Evolutionary conservation across 2,797 vertebrate species (phyloP).

Genomic region (Epinephelus awoara): DNA sequence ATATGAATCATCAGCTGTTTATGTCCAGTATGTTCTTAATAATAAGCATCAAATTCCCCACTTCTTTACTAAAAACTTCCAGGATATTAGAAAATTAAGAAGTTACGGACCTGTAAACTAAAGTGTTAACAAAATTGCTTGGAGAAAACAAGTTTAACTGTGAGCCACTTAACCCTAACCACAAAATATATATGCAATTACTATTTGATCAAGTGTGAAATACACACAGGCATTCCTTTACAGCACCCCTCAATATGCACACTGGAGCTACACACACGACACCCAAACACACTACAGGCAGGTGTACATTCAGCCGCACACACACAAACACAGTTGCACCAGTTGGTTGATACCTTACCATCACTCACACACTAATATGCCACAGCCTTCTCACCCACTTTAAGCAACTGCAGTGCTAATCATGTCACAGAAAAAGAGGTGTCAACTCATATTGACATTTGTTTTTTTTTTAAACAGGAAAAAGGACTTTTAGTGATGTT

Average conservation of each 20-base stretch:
- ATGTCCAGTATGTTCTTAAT: too few relatives aligned
- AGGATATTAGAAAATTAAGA: background rate
- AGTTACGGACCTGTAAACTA: constrained; percentile 5
- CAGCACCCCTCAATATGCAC: constrained; percentile 20
- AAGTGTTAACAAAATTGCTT: background rate
- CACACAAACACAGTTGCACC: constrained; percentile 14
- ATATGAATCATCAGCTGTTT: too few relatives aligned
- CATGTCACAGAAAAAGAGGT: constrained; percentile 8
- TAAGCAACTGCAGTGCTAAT: constrained; percentile 38
- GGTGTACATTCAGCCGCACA: constrained; percentile 13
- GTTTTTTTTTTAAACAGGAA: constrained; percentile 14
- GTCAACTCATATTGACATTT: constrained; percentile 7
- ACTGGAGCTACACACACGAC: constrained; percentile 21
- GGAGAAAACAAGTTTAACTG: constrained; percentile 23
- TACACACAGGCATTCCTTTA: constrained; percentile 41
- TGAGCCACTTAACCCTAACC: background rate
- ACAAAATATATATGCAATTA: constrained; percentile 29
- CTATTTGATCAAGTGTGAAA: constrained; percentile 59
- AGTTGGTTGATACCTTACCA: constrained; percentile 19
- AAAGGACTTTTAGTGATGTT: constrained; percentile 51
- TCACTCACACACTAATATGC: constrained; percentile 42
- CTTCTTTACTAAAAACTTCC: background rate
- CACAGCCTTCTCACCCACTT: constrained; percentile 39
- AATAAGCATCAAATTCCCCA: background rate
- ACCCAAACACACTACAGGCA: constrained; percentile 45